phyloP scores from a whole-genome alignment of 2,888 invertebrate species.

The Drepanosiphum platanoidis region DNA sequence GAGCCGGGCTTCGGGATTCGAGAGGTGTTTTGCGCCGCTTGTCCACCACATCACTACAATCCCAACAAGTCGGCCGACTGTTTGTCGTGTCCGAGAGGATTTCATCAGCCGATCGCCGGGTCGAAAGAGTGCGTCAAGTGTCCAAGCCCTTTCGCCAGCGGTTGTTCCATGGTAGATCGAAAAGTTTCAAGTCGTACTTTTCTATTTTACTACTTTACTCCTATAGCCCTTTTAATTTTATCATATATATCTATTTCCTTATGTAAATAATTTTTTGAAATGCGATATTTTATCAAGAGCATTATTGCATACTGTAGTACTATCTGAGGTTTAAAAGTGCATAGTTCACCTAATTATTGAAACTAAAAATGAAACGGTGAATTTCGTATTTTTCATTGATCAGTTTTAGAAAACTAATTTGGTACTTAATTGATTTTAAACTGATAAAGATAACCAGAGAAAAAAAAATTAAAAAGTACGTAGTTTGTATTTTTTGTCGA shows the following conservation, averaged over 20 bases:
- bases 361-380: too few species aligned
- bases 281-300: fast-evolving
- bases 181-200: neutral
- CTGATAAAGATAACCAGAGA: too few species aligned
- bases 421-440: too few species aligned
- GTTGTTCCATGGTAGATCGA: constrained; percentile 20
- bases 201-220: too few species aligned
- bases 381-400: too few species aligned
- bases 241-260: too few species aligned
- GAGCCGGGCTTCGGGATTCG: constrained; percentile 30
- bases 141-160: constrained; percentile 8
- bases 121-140: constrained; percentile 42
- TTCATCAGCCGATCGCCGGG: constrained; percentile 40
- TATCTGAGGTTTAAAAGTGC: too few species aligned
- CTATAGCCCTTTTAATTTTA: too few species aligned
- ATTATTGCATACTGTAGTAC: neutral
- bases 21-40: constrained; percentile 37
- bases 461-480: too few species aligned
- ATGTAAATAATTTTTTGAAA: neutral
- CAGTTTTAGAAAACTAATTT: too few species aligned
- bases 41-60: constrained; percentile 40
- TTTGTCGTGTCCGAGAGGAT: constrained; percentile 18
- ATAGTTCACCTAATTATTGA: too few species aligned
- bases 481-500: neutral
- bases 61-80: neutral